These are phyloP conservation scores for Platichthys flesus DNA, from an alignment of 2,113 vertebrate species.

Conservation along the genomic window DNA sequence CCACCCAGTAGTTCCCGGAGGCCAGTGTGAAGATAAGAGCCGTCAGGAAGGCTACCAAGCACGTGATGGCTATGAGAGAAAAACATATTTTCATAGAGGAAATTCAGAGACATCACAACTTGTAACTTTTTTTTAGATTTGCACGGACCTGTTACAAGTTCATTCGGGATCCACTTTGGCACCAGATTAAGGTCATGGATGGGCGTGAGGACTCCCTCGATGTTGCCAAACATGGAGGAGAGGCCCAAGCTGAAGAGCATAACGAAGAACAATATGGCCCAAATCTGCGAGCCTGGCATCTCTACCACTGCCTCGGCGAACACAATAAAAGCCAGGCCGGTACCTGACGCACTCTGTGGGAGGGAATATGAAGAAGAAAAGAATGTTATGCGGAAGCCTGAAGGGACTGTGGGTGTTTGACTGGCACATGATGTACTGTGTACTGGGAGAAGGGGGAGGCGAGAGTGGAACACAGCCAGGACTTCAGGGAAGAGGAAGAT, in stretches of 20 bases:
- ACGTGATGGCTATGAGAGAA: conserved; percentile 77
- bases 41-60: conserved; percentile 77
- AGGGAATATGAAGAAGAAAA: conserved; percentile 12
- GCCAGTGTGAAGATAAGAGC: conserved; percentile 86
- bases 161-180: conserved; percentile 79
- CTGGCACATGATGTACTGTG: conserved; percentile 78
- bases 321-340: conserved; percentile 90
- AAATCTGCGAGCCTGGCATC: conserved; percentile 90
- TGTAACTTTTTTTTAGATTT: not conserved
- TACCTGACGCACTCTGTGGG: conserved; percentile 88
- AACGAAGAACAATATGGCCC: conserved; percentile 92
- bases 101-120: no score
- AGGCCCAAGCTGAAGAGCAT: conserved; percentile 93
- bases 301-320: conserved; percentile 90
- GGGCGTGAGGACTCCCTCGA: conserved; percentile 89
- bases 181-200: conserved; percentile 83
- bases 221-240: conserved; percentile 93
- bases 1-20: conserved; percentile 94
- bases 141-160: conserved; percentile 85
- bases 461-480: not conserved
- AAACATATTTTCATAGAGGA: not conserved
- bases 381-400: not conserved
- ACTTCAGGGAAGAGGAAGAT: no score
- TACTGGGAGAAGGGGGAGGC: conserved; percentile 27
- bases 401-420: conserved; percentile 77